Evolutionary conservation across 2,797 vertebrate species (phyloP), one percentile per base, ranked within the genome.

Genomic region (Molothrus aeneus): DNA sequence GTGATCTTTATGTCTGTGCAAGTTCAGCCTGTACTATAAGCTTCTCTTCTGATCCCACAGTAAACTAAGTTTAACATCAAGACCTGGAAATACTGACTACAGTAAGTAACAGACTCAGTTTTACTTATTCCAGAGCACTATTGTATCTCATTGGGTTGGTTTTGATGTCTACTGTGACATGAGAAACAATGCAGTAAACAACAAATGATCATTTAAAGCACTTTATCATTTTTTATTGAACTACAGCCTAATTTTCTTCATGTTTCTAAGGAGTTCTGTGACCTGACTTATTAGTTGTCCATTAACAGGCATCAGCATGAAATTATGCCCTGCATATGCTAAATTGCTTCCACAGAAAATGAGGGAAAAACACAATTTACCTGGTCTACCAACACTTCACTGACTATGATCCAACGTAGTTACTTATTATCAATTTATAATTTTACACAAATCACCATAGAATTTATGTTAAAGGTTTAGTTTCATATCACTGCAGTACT

Each of bases 141-240:
- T 66, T 19, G 2, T 72, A 77, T 94, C 95, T 89, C 45, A 43
- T 50, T 75, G 71, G 40, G 42, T 93, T 93, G 78, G 64, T 86
- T 81, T 93, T 51, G 57, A 77, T 84, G 59, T 89, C 93, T 96
- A 89, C 48, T 47, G 36, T 79, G 80, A 95, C 86, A 79, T 32
- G 22, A 95, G 71, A 92, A 94, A 84, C 80, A 89, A 81, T 36
- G 28, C 80, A 94, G 90, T 93, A 86, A 94, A 84, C 70, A 92
- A 91, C 57, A 95, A 86, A 95, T 54, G 26, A 74, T 95, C 78
- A 68, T 95, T 53, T 72, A 91, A 96, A 98, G 97, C 97, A 98
- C 97, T 97, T 98, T 97, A 97, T 94, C 64, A 82, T 96, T 96
- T 96, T 89, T 94, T 88, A 85, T 75, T 84, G 95, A 97, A 95